phyloP scores from a whole-genome alignment of 2,888 invertebrate species.

The Lasioglossum villosulum region DNA sequence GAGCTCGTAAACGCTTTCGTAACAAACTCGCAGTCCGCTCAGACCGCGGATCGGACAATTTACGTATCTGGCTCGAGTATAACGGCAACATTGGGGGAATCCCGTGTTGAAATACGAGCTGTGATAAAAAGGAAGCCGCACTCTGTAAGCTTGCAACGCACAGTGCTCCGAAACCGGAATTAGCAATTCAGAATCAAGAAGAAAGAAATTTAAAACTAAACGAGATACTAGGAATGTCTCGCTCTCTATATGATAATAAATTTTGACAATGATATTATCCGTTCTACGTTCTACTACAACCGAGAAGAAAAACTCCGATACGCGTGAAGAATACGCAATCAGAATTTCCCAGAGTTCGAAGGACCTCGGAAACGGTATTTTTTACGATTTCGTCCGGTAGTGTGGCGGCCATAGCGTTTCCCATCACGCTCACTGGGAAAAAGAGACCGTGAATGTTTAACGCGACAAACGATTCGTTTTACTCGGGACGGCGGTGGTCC shows the following conservation, averaged over 20 bases:
- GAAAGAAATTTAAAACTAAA: too few relatives aligned
- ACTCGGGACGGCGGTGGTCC: conserved; percentile 12
- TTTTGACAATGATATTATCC: too few relatives aligned
- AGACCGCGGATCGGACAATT: conserved; percentile 21
- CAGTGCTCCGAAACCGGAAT: too few relatives aligned
- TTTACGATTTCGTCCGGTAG: neutral
- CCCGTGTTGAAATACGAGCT: neutral
- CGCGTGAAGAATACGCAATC: neutral
- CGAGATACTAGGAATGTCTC: too few relatives aligned
- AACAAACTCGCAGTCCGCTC: conserved; percentile 20
- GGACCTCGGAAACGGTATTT: neutral
- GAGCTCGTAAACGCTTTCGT: conserved; percentile 24
- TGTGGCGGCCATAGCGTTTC: neutral
- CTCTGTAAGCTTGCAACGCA: neutral
- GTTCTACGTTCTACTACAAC: too few relatives aligned
- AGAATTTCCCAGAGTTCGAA: neutral
- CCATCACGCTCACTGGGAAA: neutral
- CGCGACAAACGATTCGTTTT: conserved; percentile 54
- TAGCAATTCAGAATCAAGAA: too few relatives aligned
- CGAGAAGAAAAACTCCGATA: neutral
- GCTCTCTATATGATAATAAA: too few relatives aligned
- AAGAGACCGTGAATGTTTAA: conserved; percentile 57
- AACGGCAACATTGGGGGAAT: conserved; percentile 9
- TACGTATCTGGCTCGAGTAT: conserved; percentile 15
- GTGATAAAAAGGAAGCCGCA: neutral